These are phyloP conservation scores for Sinocyclocheilus grahami DNA, from an alignment of 2,113 vertebrate species.

Conservation along the genomic window DNA sequence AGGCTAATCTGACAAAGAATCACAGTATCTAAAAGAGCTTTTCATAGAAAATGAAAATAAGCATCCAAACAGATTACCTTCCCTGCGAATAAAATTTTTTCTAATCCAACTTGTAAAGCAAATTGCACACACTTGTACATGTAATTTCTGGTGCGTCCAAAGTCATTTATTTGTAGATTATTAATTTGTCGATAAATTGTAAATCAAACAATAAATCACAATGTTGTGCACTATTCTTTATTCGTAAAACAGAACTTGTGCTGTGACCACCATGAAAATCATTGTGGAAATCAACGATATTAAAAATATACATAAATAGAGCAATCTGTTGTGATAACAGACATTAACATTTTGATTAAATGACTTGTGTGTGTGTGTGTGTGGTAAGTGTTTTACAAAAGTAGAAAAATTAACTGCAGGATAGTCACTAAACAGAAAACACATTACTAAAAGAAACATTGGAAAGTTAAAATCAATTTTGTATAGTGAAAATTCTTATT, in stretches of 20 bases:
- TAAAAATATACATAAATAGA: constrained; percentile 22
- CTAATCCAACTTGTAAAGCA: background rate
- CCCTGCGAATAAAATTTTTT: background rate
- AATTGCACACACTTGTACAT: background rate
- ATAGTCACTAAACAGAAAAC: background rate
- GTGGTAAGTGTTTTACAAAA: constrained; percentile 42
- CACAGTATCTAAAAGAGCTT: background rate
- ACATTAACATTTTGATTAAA: background rate
- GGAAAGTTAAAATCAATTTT: background rate
- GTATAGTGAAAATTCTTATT: background rate
- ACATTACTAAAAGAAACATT: constrained; percentile 23
- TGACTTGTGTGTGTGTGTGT: background rate
- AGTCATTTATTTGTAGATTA: too few relatives aligned
- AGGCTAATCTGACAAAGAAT: constrained; percentile 10
- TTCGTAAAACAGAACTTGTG: constrained; percentile 28
- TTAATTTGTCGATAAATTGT: background rate
- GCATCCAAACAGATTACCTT: background rate
- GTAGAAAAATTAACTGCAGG: constrained; percentile 27
- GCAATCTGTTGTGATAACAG: constrained; percentile 14
- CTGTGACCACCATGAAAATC: constrained; percentile 10
- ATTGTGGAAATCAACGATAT: background rate
- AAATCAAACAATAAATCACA: background rate
- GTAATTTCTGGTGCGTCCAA: background rate
- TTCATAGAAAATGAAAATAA: background rate
- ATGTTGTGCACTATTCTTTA: constrained; percentile 28